Evolutionary conservation across 2,888 invertebrate species (phyloP).

Genomic region (Machimus rusticus): DNA sequence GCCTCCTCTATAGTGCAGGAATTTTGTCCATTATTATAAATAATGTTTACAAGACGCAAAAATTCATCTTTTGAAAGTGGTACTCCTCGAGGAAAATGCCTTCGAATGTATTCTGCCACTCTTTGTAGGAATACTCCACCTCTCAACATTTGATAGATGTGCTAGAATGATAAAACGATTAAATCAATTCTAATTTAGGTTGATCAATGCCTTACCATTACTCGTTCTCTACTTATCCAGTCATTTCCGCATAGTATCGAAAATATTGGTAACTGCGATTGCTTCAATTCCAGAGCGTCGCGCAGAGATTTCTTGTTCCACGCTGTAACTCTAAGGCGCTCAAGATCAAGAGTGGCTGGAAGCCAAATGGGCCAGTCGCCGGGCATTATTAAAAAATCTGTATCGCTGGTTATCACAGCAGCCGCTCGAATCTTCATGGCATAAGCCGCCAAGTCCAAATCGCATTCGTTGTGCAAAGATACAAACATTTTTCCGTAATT

Average conservation of each 20-base stretch:
- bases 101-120: conserved; percentile 22
- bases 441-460: conserved; percentile 42
- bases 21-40: conserved; percentile 38
- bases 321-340: not conserved
- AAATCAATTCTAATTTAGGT: not conserved
- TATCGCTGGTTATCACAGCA: conserved; percentile 43
- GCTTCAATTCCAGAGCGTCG: conserved; percentile 27
- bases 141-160: not conserved
- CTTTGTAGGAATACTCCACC: not conserved
- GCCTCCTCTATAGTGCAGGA: not conserved
- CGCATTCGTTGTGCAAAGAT: conserved; percentile 44
- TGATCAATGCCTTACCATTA: not conserved
- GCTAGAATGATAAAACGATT: not conserved
- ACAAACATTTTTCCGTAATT: conserved; percentile 43
- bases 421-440: conserved; percentile 30
- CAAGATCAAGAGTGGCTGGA: conserved; percentile 5
- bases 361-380: conserved; percentile 44
- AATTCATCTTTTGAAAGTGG: not conserved
- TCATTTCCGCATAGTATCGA: conserved; percentile 45
- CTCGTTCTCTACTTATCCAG: conserved; percentile 2
- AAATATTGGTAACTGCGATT: conserved; percentile 45
- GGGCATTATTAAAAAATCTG: conserved; percentile 46
- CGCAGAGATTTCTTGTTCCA: conserved; percentile 41
- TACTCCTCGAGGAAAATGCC: conserved; percentile 28
- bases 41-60: not conserved